Evolutionary conservation across 2,888 invertebrate genomes (phyloP), one percentile per base, ranked within the genome.

Genomic region (Megamerina dolium): DNA sequence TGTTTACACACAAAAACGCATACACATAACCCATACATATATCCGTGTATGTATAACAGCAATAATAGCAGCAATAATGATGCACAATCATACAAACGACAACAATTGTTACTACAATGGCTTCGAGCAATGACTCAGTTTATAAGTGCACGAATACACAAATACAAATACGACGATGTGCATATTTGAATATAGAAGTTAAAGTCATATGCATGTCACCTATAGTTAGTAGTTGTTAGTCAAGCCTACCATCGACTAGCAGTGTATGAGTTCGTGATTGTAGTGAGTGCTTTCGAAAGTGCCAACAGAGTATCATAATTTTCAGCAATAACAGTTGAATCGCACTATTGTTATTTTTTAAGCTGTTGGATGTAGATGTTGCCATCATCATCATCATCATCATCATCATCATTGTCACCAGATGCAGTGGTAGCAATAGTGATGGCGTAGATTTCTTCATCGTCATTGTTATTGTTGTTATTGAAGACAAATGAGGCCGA

Each of bases 401-500:
- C 35, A 20, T 3, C 21, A 35, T 19, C 9, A 35, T 23, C 21
- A 36, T 17, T 12, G 27, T 26, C 23, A 13, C 18, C 27, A 26
- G 18, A 36, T 40, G 42, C 45, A 47, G 44, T 49, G 45, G 37
- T 47, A n/a, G n/a, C n/a, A n/a, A n/a, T 49, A 42, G 40, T 42
- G 45, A 44, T 41, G 47, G 43, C 47, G 45, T 41, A 42, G 43
- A 47, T 49, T 49, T 40, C 42, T 29, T 20, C n/a, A n/a, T n/a
- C n/a, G n/a, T n/a, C n/a, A n/a, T n/a, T n/a, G n/a, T n/a, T n/a
- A n/a, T n/a, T n/a, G n/a, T 47, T 47, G 34, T n/a, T n/a, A n/a
- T n/a, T n/a, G 38, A 44, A 46, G 46, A 47, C 48, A 51, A 51
- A 51, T 49, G 49, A 51, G 45, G 49, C 38, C 45, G 51, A 49